Evolutionary conservation across 2,113 vertebrate genomes (phyloP).

Genomic region (Emydocephalus ijimae): DNA sequence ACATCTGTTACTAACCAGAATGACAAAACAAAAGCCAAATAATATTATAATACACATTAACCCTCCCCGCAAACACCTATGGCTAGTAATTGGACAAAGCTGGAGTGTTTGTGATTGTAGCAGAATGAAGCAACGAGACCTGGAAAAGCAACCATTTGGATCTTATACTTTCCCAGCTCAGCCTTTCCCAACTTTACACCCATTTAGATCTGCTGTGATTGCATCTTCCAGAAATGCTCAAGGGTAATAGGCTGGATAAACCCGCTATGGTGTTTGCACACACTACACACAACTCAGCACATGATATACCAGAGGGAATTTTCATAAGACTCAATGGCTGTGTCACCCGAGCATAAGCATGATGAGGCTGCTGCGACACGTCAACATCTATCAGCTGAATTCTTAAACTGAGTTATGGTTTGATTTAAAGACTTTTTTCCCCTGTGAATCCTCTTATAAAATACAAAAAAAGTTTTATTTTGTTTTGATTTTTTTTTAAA

Average conservation of each 20-base stretch:
- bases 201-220: neutral
- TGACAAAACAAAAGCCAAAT: neutral
- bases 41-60: neutral
- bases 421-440: neutral
- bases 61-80: neutral
- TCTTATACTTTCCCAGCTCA: neutral
- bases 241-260: neutral
- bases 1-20: neutral
- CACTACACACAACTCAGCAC: neutral
- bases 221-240: neutral
- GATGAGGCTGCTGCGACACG: neutral
- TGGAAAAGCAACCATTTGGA: neutral
- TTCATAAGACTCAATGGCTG: neutral
- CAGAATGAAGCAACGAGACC: neutral
- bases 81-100: neutral
- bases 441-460: neutral
- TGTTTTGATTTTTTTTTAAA: constrained; percentile 39
- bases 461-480: neutral
- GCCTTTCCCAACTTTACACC: neutral
- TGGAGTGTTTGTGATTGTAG: neutral
- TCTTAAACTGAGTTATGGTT: neutral
- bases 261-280: neutral
- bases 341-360: neutral
- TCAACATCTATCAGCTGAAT: neutral
- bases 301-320: neutral